These are phyloP conservation scores for Oenanthe oenanthe DNA, from an alignment of 2,113 vertebrate species.

Conservation along the genomic window DNA sequence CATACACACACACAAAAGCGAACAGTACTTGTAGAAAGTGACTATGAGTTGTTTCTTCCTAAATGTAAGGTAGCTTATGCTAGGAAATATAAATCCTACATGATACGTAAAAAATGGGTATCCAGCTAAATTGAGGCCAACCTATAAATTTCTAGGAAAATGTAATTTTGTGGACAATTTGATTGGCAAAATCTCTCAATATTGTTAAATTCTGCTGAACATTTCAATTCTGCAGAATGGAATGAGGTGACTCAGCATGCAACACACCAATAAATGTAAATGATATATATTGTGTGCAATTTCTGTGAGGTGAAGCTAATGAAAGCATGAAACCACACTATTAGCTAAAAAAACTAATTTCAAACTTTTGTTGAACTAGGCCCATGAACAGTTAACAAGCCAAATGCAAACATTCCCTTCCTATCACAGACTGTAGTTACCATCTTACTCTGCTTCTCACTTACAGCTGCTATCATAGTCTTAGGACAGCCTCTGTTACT, in stretches of 20 bases:
- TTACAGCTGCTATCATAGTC: background rate
- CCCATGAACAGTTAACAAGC: background rate
- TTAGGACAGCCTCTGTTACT: background rate
- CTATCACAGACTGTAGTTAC: background rate
- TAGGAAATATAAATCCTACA: background rate
- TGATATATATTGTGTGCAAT: background rate
- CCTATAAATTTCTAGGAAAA: background rate
- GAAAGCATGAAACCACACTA: background rate
- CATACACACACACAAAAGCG: background rate
- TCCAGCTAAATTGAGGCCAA: background rate
- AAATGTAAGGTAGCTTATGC: background rate
- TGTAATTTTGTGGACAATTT: background rate
- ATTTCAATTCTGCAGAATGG: background rate
- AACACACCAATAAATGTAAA: background rate
- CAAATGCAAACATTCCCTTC: background rate
- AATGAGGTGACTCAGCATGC: background rate
- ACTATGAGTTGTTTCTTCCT: background rate
- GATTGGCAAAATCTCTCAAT: background rate
- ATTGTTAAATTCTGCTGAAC: background rate
- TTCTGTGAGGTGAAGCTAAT: background rate
- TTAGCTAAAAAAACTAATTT: background rate
- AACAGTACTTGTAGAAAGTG: background rate
- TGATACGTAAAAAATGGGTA: background rate
- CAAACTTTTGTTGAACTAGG: background rate
- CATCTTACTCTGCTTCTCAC: background rate